phyloP scores from a whole-genome alignment of 2,113 vertebrate genomes.

The Albula goreensis region DNA sequence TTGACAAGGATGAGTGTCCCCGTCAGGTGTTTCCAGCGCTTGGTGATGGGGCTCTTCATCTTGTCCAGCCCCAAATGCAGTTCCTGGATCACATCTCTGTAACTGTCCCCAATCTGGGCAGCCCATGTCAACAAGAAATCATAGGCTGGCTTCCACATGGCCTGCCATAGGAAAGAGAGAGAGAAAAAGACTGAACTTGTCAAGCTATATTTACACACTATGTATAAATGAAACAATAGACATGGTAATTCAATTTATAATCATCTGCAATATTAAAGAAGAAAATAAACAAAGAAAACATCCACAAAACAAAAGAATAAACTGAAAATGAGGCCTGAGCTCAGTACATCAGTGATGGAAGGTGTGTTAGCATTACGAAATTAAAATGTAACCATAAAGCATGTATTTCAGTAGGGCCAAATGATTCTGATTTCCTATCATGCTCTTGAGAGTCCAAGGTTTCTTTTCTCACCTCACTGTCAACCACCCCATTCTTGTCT shows the following conservation, averaged over 20 bases:
- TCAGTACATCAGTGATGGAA: too few species aligned
- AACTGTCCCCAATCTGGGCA: slow-evolving; percentile 95
- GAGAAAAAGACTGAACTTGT: too few species aligned
- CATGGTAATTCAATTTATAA: too few species aligned
- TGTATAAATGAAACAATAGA: not conserved
- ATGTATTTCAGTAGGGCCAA: too few species aligned
- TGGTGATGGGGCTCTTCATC: slow-evolving; percentile 97
- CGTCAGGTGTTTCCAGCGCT: slow-evolving; percentile 94
- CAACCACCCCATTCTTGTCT: slow-evolving; percentile 82
- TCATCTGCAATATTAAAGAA: too few species aligned
- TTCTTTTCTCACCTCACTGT: slow-evolving; percentile 79
- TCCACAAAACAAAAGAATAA: too few species aligned
- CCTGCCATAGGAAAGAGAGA: slow-evolving; percentile 60
- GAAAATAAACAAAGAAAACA: too few species aligned
- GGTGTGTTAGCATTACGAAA: too few species aligned
- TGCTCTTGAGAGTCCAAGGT: too few species aligned
- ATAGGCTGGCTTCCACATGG: slow-evolving; percentile 98
- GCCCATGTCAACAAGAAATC: slow-evolving; percentile 97
- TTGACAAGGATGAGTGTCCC: slow-evolving; percentile 93
- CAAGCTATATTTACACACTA: not conserved
- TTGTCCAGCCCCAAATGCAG: slow-evolving; percentile 90
- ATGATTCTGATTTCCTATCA: too few species aligned
- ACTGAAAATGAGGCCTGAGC: too few species aligned
- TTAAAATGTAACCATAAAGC: too few species aligned
- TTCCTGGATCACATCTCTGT: slow-evolving; percentile 94